Evolutionary conservation across 2,888 invertebrate species (phyloP).

Genomic region (Blastobasis lacticolella): DNA sequence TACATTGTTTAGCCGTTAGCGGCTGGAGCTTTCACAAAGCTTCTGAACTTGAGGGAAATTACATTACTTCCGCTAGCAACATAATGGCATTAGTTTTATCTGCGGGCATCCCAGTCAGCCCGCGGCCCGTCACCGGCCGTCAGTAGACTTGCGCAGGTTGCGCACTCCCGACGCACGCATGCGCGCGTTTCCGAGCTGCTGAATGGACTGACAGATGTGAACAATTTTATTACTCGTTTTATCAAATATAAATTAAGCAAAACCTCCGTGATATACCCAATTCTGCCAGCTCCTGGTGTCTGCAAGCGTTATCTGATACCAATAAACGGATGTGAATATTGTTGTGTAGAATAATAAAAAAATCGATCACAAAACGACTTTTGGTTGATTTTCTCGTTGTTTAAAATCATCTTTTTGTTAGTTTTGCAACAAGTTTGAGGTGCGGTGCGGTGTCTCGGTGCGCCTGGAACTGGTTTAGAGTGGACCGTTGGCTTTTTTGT

Average conservation of each 20-base stretch:
- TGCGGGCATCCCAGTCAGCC: slow-evolving; percentile 23
- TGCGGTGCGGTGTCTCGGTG: slow-evolving; percentile 29
- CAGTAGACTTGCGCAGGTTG: slow-evolving; percentile 51
- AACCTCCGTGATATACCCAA: slow-evolving; percentile 14
- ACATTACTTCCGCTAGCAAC: too few species aligned
- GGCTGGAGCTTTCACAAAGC: too few species aligned
- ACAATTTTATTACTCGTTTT: slow-evolving; percentile 36
- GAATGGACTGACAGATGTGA: slow-evolving; percentile 48
- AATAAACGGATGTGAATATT: too few species aligned
- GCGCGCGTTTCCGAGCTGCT: slow-evolving; percentile 38
- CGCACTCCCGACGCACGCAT: slow-evolving; percentile 32
- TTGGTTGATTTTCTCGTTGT: slow-evolving; percentile 43
- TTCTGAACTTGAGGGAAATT: too few species aligned
- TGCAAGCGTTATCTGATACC: too few species aligned
- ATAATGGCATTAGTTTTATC: slow-evolving; percentile 12
- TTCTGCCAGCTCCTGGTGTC: too few species aligned
- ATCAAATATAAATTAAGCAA: slow-evolving; percentile 29
- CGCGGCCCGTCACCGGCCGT: slow-evolving; percentile 22
- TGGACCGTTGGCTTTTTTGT: slow-evolving; percentile 61
- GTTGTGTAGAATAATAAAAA: slow-evolving; percentile 27
- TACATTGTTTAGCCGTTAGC: too few species aligned
- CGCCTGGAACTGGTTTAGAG: slow-evolving; percentile 51
- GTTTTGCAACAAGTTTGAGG: slow-evolving; percentile 58
- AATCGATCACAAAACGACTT: slow-evolving; percentile 56
- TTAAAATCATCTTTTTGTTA: slow-evolving; percentile 38